Percentiles rank a stretch among this genome's conserved stretches.
Conservation (phyloP, 2,797 vertebrate species). For the Stomatorhinus walkeri region DNA sequence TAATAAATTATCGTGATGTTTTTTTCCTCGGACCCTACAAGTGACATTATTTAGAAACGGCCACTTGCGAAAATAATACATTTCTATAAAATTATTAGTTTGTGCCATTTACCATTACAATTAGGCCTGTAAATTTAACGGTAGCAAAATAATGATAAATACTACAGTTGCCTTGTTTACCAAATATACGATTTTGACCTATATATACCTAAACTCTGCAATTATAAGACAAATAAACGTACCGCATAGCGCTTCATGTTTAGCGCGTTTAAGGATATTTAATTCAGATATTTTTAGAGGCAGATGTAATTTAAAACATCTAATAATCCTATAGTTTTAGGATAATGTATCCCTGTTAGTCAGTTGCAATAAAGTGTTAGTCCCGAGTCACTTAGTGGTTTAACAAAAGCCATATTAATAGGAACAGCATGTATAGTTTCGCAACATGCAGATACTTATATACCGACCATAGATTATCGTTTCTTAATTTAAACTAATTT, state of each 20-base stretch:
- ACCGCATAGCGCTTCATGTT: not conserved
- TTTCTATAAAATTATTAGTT: not conserved
- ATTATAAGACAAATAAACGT: not conserved
- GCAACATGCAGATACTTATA: not conserved
- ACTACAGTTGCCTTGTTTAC: not conserved
- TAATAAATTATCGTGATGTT: not conserved
- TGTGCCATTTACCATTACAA: not conserved
- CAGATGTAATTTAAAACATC: not conserved
- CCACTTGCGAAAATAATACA: not conserved
- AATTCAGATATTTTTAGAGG: not conserved
- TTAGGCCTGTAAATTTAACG: not conserved
- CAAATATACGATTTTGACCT: not conserved
- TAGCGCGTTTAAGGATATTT: not conserved
- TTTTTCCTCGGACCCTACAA: not conserved
- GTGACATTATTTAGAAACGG: not conserved
- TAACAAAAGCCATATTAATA: not conserved
- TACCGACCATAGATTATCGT: not conserved
- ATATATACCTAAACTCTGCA: not conserved
- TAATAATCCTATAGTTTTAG: not conserved
- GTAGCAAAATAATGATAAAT: not conserved
- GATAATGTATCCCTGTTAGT: not conserved
- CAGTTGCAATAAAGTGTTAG: not conserved
- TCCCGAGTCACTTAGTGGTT: not conserved
- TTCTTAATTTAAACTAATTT: not conserved
- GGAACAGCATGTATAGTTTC: not conserved